phyloP scores from a whole-genome alignment of 2,113 vertebrate species.

The Saiga tatarica region DNA sequence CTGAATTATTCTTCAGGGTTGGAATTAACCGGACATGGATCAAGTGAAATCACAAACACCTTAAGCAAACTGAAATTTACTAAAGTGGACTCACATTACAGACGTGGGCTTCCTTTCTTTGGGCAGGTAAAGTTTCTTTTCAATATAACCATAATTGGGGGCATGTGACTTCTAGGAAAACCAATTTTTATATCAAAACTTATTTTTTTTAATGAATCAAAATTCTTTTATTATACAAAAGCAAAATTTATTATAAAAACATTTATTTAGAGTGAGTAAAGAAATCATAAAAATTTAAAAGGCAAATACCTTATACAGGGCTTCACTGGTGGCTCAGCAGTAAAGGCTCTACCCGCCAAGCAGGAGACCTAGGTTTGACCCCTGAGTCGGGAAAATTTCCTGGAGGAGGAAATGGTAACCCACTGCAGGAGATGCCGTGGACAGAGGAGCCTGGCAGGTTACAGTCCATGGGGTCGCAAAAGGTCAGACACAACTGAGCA shows the following conservation, averaged over 20 bases:
- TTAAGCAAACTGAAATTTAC: conserved; percentile 79
- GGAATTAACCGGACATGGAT: conserved; percentile 71
- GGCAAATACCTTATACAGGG: not conserved
- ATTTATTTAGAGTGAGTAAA: not conserved
- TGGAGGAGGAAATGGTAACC: not conserved
- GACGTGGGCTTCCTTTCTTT: conserved; percentile 79
- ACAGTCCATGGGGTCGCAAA: not conserved
- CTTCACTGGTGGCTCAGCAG: not conserved
- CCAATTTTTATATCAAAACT: not conserved
- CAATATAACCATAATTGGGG: not conserved
- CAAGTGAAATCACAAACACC: conserved; percentile 65
- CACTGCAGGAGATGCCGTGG: not conserved
- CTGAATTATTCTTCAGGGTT: conserved; percentile 69
- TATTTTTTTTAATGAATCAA: not conserved
- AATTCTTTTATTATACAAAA: not conserved
- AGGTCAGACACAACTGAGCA: not conserved
- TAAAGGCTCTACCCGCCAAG: not conserved
- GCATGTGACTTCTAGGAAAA: not conserved
- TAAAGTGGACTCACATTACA: conserved; percentile 69
- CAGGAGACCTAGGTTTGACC: not conserved
- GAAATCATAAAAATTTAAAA: not conserved
- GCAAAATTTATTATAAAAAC: not conserved
- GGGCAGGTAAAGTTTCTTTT: conserved; percentile 76
- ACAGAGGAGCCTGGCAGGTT: not conserved
- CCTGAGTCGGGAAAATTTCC: not conserved